A percentile compares a stretch with the other conserved stretches of the same genome.
Evolutionary conservation across 2,797 vertebrate species (phyloP).

Genomic region (Mastacembelus armatus): DNA sequence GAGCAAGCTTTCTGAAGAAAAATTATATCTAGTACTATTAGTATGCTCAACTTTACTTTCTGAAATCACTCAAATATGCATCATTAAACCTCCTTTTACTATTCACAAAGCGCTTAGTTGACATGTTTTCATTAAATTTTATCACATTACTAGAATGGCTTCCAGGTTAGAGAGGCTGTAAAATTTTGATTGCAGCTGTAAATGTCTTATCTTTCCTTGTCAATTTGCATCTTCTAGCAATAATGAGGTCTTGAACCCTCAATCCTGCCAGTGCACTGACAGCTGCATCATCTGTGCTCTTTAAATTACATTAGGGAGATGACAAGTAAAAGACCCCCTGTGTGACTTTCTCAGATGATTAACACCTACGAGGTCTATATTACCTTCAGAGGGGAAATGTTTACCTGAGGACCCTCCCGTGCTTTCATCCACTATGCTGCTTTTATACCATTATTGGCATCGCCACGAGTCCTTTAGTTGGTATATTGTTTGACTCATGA

Average conservation of each 20-base stretch:
- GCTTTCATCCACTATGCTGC: constrained; percentile 16
- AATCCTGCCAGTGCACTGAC: constrained; percentile 4
- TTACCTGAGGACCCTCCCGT: constrained; percentile 29
- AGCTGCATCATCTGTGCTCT: constrained; percentile 17
- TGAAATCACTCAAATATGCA: no score
- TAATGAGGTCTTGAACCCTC: constrained; percentile 33
- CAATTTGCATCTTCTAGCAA: constrained; percentile 21
- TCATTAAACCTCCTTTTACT: background rate
- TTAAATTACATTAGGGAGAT: constrained; percentile 35
- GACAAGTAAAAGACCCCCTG: constrained; percentile 2
- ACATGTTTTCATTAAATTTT: background rate
- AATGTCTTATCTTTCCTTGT: background rate
- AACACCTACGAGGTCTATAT: constrained; percentile 30
- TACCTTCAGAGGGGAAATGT: constrained; percentile 30
- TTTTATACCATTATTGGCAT: constrained; percentile 37
- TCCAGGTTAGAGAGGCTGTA: background rate
- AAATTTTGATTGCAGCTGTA: background rate
- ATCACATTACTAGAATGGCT: background rate
- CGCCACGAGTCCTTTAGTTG: constrained; percentile 11
- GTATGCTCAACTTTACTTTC: no score
- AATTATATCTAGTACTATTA: no score
- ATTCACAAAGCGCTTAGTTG: background rate
- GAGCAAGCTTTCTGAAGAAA: background rate
- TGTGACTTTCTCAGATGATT: constrained; percentile 52
- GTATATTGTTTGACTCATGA: constrained; percentile 25